Percentiles rank a stretch among this genome's conserved stretches.
Conservation (phyloP, 1,140 invertebrate species). For the Zaprionus lachaisei region DNA sequence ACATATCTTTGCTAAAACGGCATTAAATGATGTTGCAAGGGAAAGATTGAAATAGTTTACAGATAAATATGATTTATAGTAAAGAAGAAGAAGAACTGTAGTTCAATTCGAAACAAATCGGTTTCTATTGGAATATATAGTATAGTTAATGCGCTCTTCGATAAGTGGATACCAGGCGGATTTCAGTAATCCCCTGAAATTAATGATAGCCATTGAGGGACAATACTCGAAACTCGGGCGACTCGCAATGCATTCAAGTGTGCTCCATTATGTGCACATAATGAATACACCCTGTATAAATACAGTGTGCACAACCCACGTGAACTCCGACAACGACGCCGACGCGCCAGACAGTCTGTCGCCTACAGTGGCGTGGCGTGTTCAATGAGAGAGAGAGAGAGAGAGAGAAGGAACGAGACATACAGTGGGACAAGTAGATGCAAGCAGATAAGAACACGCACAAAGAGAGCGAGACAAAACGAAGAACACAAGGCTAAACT, state of each 20-base stretch:
- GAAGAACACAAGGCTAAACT: conserved; percentile 33
- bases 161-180: conserved; percentile 37
- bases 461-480: conserved; percentile 70
- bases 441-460: conserved; percentile 62
- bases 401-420: background rate
- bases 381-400: conserved; percentile 9
- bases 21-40: background rate
- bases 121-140: background rate
- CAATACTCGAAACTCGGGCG: conserved; percentile 36
- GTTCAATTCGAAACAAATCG: background rate
- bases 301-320: conserved; percentile 23
- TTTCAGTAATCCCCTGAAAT: conserved; percentile 66
- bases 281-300: conserved; percentile 28
- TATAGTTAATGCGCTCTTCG: background rate
- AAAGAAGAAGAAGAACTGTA: background rate
- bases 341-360: conserved; percentile 76
- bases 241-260: conserved; percentile 24
- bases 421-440: conserved; percentile 50
- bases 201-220: conserved; percentile 58
- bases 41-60: background rate
- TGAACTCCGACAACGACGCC: conserved; percentile 47
- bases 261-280: conserved; percentile 42
- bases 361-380: conserved; percentile 43
- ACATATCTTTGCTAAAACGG: background rate
- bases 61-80: background rate